phyloP scores from a whole-genome alignment of 2,113 vertebrate species.

The Camelus dromedarius region DNA sequence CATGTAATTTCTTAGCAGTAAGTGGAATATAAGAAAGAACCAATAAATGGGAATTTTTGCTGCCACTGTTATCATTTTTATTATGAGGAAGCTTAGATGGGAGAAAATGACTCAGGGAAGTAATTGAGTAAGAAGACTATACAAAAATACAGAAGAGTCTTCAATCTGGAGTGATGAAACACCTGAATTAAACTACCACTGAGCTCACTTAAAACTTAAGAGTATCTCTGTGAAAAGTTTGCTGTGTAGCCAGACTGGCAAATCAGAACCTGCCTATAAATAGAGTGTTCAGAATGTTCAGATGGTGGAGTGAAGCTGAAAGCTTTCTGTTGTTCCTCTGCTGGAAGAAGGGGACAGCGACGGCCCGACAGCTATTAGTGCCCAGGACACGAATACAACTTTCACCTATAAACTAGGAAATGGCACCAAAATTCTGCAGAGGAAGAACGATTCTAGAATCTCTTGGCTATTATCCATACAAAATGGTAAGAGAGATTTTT shows the following conservation, averaged over 20 bases:
- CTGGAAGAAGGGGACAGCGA: background rate
- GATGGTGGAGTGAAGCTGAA: rapidly evolving
- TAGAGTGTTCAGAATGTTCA: background rate
- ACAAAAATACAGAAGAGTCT: slow-evolving; percentile 25
- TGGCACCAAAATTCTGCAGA: background rate
- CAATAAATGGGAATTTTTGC: background rate
- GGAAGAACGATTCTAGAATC: background rate
- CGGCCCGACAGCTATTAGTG: rapidly evolving
- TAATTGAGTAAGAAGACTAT: slow-evolving; percentile 13
- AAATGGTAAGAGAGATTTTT: background rate
- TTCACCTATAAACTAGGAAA: background rate
- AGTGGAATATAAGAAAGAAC: background rate
- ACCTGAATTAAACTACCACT: slow-evolving; percentile 56
- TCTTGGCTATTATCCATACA: background rate
- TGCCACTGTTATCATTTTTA: background rate
- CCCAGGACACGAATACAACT: background rate
- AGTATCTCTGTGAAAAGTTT: slow-evolving; percentile 70
- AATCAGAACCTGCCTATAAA: slow-evolving; percentile 72
- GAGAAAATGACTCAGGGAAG: slow-evolving; percentile 31
- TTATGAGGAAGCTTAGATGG: background rate
- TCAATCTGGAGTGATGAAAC: background rate
- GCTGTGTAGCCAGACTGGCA: slow-evolving; percentile 46
- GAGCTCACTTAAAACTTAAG: slow-evolving; percentile 71
- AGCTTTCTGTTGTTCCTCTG: background rate
- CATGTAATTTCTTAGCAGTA: background rate